Conservation (phyloP, 2,888 invertebrate species). For the Synergus japonicus region DNA sequence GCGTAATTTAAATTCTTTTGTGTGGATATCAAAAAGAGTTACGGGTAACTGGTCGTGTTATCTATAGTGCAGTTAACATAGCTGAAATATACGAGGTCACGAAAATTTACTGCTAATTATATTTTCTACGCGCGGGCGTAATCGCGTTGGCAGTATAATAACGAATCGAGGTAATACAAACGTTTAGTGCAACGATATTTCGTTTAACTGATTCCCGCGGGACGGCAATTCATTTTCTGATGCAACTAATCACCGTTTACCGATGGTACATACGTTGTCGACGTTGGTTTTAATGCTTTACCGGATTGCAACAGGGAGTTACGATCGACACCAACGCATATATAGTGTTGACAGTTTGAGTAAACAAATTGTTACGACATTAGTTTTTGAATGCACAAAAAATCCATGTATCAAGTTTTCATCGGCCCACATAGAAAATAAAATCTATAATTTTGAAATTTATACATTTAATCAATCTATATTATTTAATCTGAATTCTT, state of each 20-base stretch:
- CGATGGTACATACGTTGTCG: conserved; percentile 40
- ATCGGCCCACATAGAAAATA: not conserved
- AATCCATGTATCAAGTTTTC: too few species aligned
- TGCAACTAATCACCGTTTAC: conserved; percentile 46
- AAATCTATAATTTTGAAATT: not conserved
- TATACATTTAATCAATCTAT: not conserved
- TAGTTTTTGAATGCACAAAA: not conserved
- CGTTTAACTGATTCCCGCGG: conserved; percentile 42
- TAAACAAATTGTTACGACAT: conserved; percentile 21
- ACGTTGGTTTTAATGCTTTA: conserved; percentile 43
- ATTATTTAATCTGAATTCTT: not conserved
- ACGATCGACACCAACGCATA: conserved; percentile 29
- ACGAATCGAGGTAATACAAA: conserved; percentile 39
- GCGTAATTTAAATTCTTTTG: not conserved
- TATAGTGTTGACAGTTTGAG: conserved; percentile 8
- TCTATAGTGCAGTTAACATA: conserved; percentile 21
- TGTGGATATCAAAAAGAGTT: not conserved
- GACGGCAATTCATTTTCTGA: conserved; percentile 41
- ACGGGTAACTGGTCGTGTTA: not conserved
- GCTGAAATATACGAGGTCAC: conserved; percentile 43
- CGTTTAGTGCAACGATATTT: conserved; percentile 44
- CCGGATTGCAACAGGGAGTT: conserved; percentile 31
- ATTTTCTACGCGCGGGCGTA: conserved; percentile 44
- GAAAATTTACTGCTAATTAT: conserved; percentile 58
- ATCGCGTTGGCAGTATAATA: conserved; percentile 44